Evolutionary conservation across 2,888 invertebrate genomes (phyloP).

Genomic region (Operophtera brumata): DNA sequence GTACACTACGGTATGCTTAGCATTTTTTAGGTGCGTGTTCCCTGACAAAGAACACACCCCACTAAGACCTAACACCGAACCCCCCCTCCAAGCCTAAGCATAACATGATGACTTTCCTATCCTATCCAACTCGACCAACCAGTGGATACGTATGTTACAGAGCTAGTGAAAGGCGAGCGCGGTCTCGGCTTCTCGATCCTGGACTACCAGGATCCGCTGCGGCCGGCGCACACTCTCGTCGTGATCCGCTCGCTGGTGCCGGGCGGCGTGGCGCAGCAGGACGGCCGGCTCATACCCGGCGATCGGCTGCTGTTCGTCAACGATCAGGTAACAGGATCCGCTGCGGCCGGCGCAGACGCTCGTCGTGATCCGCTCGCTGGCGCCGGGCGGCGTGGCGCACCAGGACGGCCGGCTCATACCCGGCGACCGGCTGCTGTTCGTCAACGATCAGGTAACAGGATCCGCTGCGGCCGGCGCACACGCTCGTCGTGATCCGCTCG

Average conservation of each 20-base stretch:
- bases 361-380: conserved; percentile 98
- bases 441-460: conserved; percentile 89
- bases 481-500: too few relatives aligned
- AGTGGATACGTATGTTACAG: conserved; percentile 53
- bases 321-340: too few relatives aligned
- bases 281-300: conserved; percentile 81
- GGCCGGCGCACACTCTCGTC: conserved; percentile 88
- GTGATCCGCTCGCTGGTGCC: conserved; percentile 99
- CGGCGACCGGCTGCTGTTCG: conserved; percentile 95
- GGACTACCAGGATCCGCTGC: conserved; percentile 94
- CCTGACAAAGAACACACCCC: too few relatives aligned
- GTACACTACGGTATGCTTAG: too few relatives aligned
- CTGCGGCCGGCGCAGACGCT: conserved; percentile 97
- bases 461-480: too few relatives aligned
- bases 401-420: conserved; percentile 98
- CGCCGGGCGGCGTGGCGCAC: conserved; percentile 99
- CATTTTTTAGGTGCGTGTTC: too few relatives aligned
- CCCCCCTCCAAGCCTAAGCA: too few relatives aligned
- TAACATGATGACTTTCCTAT: too few relatives aligned
- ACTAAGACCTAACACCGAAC: too few relatives aligned
- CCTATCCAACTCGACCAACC: too few relatives aligned
- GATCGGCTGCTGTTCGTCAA: too few relatives aligned
- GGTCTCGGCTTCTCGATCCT: conserved; percentile 99
- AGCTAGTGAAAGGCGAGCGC: conserved; percentile 96
- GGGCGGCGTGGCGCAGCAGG: conserved; percentile 98